Base-by-base conservation (phyloP, 2,797 vertebrate genomes). In the Austrolebias charrua region DNA sequence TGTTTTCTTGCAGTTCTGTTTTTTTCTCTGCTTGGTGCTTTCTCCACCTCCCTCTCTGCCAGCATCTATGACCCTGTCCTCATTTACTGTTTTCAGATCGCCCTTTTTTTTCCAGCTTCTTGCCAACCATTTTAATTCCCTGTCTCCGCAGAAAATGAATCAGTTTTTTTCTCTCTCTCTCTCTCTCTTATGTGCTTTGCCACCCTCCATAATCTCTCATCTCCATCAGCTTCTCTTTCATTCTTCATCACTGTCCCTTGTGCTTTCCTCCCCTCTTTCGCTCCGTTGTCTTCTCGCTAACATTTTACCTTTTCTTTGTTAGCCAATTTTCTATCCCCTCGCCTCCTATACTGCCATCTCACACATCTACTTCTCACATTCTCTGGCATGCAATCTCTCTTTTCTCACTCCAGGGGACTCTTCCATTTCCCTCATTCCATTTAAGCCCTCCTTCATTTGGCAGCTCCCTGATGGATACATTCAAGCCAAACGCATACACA, bases 201-300 rank as follows among this genome's bases (percentile, higher is more conserved):
- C 80, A 73, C 78, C 83, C 72, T 78, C 64, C 60, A 66, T 86
- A 85, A 90, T 87, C 81, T 85, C 73, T 80, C 78, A 83, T 87
- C 83, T 85, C 82, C 58, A 85, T 85, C 75, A 76, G 59, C 63
- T 59, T 70, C 73, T 56, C 71, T 70, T 56, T 68, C 51, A 4
- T 69, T 79, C 56, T 60, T 71, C 40, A 68, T 76, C 59, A 50
- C 74, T 69, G 63, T 80, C 69, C 61, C 78, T 60, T 40, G 29
- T 75, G 63, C 66, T 73, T 79, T 75, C 58, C 65, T 66, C 68
- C 28, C 52, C 55, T 71, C 72, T 65, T 75, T 57, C 29, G 5
- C 60, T 78, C 45, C 60, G 55, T 72, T 52, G 16, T 80, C 61
- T 73, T 79, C 73, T 63, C 63, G 47, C 60, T 75, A 60, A 63